phyloP scores from a whole-genome alignment of 1,140 invertebrate genomes.

The Caerostris extrusa region DNA sequence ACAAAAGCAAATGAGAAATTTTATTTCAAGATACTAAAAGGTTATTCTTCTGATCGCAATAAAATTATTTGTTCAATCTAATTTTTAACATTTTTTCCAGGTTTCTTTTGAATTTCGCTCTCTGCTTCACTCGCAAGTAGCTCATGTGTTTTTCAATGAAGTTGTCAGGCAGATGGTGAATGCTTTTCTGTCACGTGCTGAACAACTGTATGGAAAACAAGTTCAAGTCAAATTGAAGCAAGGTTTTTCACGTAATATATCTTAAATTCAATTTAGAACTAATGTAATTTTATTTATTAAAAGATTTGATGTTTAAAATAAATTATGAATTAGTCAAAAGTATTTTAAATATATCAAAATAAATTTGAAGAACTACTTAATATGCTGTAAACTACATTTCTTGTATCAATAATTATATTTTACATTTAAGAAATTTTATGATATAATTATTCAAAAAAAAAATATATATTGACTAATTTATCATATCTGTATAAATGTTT shows the following conservation, averaged over 20 bases:
- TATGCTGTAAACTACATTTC: not conserved
- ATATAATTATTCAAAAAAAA: too few species aligned
- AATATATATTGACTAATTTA: too few species aligned
- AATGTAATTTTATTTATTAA: constrained; percentile 11
- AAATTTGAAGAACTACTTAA: not conserved
- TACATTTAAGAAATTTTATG: too few species aligned
- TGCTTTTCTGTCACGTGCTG: constrained; percentile 93
- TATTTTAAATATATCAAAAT: not conserved
- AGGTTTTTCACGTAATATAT: constrained; percentile 46
- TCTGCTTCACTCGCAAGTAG: constrained; percentile 91
- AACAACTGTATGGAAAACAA: constrained; percentile 88
- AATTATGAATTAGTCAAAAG: not conserved
- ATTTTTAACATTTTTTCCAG: constrained; percentile 78
- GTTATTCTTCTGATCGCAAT: too few species aligned
- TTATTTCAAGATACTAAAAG: not conserved
- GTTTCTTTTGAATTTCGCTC: constrained; percentile 95
- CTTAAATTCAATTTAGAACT: constrained; percentile 52
- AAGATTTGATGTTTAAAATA: not conserved
- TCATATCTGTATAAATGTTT: too few species aligned
- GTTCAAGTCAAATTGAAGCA: constrained; percentile 80
- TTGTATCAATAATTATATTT: too few species aligned
- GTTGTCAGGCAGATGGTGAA: constrained; percentile 97
- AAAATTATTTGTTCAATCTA: not conserved
- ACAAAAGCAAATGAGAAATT: not conserved
- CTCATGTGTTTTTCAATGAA: constrained; percentile 97